Evolutionary conservation across 2,797 vertebrate genomes (phyloP).

Genomic region (Thunnus albacares): DNA sequence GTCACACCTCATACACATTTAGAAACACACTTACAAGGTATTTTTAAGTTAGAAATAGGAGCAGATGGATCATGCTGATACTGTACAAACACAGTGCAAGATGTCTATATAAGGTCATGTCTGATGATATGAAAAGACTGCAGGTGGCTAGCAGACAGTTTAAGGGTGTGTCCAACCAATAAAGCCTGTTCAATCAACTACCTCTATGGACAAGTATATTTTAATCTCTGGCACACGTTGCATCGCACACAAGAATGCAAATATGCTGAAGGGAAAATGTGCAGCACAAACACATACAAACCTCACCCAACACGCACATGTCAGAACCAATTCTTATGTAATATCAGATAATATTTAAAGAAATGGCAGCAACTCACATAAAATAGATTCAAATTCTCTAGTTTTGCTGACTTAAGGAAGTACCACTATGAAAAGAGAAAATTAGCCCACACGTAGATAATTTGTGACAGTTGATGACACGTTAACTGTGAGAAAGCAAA

Average conservation of each 20-base stretch:
- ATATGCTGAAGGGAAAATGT: background rate
- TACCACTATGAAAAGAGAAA: background rate
- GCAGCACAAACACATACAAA: no score
- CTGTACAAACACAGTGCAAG: background rate
- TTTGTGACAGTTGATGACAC: slow-evolving; percentile 4
- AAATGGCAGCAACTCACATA: slow-evolving; percentile 1
- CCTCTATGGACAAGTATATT: background rate
- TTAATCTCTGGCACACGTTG: slow-evolving; percentile 7
- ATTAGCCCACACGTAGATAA: slow-evolving; percentile 7
- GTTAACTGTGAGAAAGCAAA: slow-evolving; percentile 1
- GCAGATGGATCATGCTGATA: background rate
- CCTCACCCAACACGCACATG: background rate
- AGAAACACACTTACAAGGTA: background rate
- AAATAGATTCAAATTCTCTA: background rate
- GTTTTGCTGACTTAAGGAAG: slow-evolving; percentile 3
- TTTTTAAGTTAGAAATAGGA: background rate
- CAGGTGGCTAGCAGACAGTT: background rate
- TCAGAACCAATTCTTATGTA: background rate
- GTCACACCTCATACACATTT: slow-evolving; percentile 38
- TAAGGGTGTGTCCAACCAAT: slow-evolving; percentile 8
- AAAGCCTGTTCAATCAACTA: background rate
- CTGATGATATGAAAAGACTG: slow-evolving; percentile 3
- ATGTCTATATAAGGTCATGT: slow-evolving; percentile 56
- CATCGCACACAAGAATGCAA: background rate
- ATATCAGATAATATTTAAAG: background rate